Evolutionary conservation across 2,888 invertebrate species (phyloP), one percentile per base, ranked within the genome.

Genomic region (Eurois occulta): DNA sequence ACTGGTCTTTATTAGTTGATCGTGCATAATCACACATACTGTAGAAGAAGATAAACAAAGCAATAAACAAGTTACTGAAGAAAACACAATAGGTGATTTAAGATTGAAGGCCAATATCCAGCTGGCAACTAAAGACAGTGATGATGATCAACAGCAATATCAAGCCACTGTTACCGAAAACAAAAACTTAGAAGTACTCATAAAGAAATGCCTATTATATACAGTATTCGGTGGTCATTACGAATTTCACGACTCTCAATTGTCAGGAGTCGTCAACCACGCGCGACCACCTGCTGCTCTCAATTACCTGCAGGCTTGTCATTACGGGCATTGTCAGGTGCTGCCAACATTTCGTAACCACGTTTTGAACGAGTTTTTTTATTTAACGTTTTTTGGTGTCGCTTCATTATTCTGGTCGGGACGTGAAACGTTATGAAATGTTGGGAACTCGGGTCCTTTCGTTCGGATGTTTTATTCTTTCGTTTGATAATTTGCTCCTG

Each of bases 211-310:
- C 32, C 52, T 55, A 16, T n/a, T n/a, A n/a, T n/a, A n/a, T 38
- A 74, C 18, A 67, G 18, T 28, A 58, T 83, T 83, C 32, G 32
- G 32, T 84, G 58, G 55, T 58, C 67, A 83, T 81, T 75, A 73
- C 52, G 65, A 72, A 58, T 72, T 67, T 81, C 77, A 72, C 66
- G 72, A 69, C 48, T 28, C 60, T 13, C 68, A 70, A 77, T 70
- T 69, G 75, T 78, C 66, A 77, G 69, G 21, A 72, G 69, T 69
- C 38, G 72, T 67, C 74, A 66, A 55, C 83, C 86, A 83, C 86
- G 84, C 55, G 74, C 83, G 86, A 64, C 84, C 84, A 86, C 84
- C 86, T 78, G 86, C 35, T 38, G 79, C 65, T 78, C 76, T 76
- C 86, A 76, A 83, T 83, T 85, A 78, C 67, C 64, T 58, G 28